These are phyloP conservation scores for Thermophis baileyi DNA, from an alignment of 2,113 vertebrate genomes.

Conservation along the genomic window DNA sequence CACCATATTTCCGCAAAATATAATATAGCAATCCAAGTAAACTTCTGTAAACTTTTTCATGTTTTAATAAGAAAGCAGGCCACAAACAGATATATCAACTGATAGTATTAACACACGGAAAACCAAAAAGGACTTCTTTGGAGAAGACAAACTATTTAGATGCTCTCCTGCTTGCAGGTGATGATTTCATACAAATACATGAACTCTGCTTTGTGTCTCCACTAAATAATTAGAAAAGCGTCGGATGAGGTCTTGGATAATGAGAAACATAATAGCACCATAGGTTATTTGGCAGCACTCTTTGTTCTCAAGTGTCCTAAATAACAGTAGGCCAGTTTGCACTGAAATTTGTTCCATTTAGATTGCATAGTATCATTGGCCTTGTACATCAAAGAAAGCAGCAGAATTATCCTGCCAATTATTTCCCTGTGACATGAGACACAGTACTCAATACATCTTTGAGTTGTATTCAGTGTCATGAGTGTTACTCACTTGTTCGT, in stretches of 20 bases:
- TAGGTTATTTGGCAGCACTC: background rate
- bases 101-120: background rate
- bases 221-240: background rate
- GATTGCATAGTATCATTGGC: background rate
- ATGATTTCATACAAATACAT: background rate
- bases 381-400: background rate
- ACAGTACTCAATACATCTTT: background rate
- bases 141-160: background rate
- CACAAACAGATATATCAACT: background rate
- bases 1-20: background rate
- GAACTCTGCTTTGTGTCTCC: background rate
- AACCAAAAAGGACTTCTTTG: background rate
- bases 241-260: background rate
- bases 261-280: background rate
- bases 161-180: background rate
- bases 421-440: background rate
- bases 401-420: background rate
- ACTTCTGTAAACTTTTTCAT: background rate
- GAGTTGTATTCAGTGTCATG: background rate
- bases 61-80: background rate
- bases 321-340: background rate
- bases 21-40: background rate
- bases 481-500: background rate
- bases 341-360: slow-evolving; percentile 11
- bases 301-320: background rate